phyloP scores from a whole-genome alignment of 2,113 vertebrate genomes.

The Hippocampus comes region DNA sequence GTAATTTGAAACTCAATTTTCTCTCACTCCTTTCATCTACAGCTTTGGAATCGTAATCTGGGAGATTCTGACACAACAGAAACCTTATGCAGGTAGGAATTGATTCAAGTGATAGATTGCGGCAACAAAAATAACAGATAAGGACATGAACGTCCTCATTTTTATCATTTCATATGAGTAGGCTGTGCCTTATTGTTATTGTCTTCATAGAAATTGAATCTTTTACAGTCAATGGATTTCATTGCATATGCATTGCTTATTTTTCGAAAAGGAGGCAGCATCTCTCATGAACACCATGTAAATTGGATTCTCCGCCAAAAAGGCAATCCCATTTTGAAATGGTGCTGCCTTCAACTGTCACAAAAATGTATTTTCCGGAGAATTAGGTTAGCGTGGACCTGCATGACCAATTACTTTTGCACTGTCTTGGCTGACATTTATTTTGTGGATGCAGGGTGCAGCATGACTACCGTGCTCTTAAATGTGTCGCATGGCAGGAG shows the following conservation, averaged over 20 bases:
- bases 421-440: constrained; percentile 5
- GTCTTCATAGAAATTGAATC: not conserved
- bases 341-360: not conserved
- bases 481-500: constrained; percentile 75
- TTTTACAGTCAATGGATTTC: not conserved
- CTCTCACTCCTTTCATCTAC: constrained; percentile 35
- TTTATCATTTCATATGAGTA: not conserved
- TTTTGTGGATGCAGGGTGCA: constrained; percentile 68
- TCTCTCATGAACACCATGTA: not conserved
- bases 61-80: constrained; percentile 86
- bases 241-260: not conserved
- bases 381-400: not conserved
- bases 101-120: not conserved
- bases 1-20: constrained; percentile 3
- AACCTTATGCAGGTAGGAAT: constrained; percentile 76
- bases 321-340: not conserved
- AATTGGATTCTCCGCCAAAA: not conserved
- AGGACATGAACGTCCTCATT: not conserved
- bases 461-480: constrained; percentile 76
- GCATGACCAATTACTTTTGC: constrained; percentile 6
- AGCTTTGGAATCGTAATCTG: constrained; percentile 86
- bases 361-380: not conserved
- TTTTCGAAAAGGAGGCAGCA: not conserved
- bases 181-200: not conserved
- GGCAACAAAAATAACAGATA: not conserved